Evolutionary conservation across 2,113 vertebrate species (phyloP).

Genomic region (Galemys pyrenaicus): DNA sequence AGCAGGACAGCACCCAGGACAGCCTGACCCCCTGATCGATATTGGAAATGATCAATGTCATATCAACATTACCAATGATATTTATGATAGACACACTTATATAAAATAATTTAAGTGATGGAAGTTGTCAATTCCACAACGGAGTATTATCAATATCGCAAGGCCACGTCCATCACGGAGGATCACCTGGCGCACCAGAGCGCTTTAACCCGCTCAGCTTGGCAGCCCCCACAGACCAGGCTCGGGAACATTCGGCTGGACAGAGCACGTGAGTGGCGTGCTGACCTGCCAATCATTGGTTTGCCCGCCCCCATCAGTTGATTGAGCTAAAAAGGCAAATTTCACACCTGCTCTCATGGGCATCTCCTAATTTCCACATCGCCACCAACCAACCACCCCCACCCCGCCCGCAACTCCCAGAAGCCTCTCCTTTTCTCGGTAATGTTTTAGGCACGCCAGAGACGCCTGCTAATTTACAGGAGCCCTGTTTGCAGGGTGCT

Average conservation of each 20-base stretch:
- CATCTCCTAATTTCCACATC: neutral
- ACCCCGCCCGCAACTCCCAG: neutral
- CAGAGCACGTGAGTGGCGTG: neutral
- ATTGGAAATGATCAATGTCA: neutral
- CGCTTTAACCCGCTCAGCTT: too few relatives aligned
- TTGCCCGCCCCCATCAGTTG: neutral
- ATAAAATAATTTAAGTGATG: neutral
- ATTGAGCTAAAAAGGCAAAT: neutral
- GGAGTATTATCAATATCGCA: neutral
- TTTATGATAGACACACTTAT: neutral
- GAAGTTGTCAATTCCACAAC: neutral
- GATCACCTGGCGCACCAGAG: neutral
- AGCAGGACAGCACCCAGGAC: neutral
- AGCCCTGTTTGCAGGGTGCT: neutral
- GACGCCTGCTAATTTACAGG: neutral
- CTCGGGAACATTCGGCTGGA: rapidly evolving
- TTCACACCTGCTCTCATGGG: neutral
- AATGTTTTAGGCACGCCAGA: neutral
- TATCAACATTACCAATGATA: neutral
- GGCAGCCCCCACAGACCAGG: neutral
- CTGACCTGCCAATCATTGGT: neutral
- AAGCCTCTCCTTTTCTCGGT: neutral
- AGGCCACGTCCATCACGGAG: neutral
- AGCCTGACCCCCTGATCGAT: neutral
- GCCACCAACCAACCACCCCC: too few relatives aligned